phyloP scores from a whole-genome alignment of 2,113 vertebrate species.

The Collichthys lucidus region DNA sequence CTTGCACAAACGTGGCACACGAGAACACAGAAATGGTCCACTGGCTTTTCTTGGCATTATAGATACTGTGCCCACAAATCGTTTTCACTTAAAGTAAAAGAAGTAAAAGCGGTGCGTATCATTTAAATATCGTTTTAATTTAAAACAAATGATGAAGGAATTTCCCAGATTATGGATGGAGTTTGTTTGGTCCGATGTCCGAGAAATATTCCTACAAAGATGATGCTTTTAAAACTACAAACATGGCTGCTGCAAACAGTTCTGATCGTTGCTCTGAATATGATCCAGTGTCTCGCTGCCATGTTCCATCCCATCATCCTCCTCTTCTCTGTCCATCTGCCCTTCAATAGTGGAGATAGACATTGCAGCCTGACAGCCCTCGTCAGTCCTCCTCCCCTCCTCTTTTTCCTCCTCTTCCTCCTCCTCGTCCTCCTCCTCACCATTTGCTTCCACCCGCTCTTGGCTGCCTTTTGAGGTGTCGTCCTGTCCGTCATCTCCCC shows the following conservation, averaged over 20 bases:
- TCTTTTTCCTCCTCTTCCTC: slow-evolving; percentile 68
- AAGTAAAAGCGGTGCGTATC: not conserved
- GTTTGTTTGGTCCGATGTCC: slow-evolving; percentile 12
- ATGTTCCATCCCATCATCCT: slow-evolving; percentile 18
- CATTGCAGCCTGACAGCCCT: slow-evolving; percentile 47
- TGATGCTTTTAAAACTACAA: slow-evolving; percentile 48
- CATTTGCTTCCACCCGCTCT: not conserved
- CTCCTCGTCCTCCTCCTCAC: slow-evolving; percentile 20
- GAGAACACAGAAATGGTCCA: not conserved
- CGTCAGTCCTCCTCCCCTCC: slow-evolving; percentile 60
- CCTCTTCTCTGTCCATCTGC: slow-evolving; percentile 40
- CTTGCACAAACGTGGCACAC: not conserved
- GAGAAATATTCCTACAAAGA: not conserved
- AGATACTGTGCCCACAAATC: not conserved
- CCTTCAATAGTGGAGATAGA: slow-evolving; percentile 42
- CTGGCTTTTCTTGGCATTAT: not conserved
- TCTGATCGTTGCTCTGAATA: slow-evolving; percentile 39
- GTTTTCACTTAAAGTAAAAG: slow-evolving; percentile 9
- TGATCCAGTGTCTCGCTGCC: slow-evolving; percentile 17
- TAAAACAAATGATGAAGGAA: slow-evolving; percentile 73
- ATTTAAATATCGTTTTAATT: slow-evolving; percentile 76
- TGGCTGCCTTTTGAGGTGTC: slow-evolving; percentile 5
- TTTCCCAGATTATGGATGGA: slow-evolving; percentile 10
- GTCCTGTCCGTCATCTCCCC: slow-evolving; percentile 66
- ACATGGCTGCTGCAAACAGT: slow-evolving; percentile 67